Evolutionary conservation across 92 coral and sea anemone genomes (phyloP).

Genomic region (Siderastrea radians): DNA sequence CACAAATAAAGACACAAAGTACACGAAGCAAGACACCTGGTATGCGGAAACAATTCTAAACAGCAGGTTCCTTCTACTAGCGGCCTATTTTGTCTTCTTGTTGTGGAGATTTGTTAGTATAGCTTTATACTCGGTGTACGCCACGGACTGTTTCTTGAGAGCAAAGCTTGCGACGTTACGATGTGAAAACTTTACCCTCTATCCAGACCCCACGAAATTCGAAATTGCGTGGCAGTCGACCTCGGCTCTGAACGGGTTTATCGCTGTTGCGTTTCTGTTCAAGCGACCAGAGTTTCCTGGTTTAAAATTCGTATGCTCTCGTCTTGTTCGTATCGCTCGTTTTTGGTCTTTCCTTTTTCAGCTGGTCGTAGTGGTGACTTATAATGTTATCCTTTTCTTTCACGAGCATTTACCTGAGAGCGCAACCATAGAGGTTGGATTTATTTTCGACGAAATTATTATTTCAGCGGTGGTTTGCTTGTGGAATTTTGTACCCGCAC

Average conservation of each 20-base stretch:
- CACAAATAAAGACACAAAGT: too few relatives aligned
- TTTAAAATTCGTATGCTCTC: conserved; percentile 39
- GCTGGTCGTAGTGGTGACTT: conserved; percentile 73
- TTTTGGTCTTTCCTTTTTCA: conserved; percentile 91
- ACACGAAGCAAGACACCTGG: background rate
- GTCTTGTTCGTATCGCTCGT: conserved; percentile 75
- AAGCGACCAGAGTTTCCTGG: conserved; percentile 85
- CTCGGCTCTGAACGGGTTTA: conserved; percentile 70
- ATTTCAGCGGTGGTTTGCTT: conserved; percentile 77
- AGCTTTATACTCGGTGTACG: conserved; percentile 76
- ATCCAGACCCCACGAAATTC: conserved; percentile 79
- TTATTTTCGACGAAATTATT: conserved; percentile 77
- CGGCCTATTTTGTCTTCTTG: conserved; percentile 68
- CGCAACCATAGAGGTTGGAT: conserved; percentile 78
- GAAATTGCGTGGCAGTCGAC: conserved; percentile 90
- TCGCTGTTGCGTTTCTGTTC: conserved; percentile 62
- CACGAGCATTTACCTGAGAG: conserved; percentile 78
- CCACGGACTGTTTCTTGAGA: conserved; percentile 88
- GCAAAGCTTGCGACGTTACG: conserved; percentile 89
- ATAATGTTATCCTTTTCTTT: conserved; percentile 68
- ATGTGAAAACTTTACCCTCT: conserved; percentile 80
- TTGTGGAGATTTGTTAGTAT: conserved; percentile 74
- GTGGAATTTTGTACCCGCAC: conserved; percentile 91
- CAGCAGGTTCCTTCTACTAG: conserved; percentile 14
- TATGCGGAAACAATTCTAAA: background rate